Base-by-base conservation (phyloP, 2,888 invertebrate species). In the Microctonus hyperodae region DNA sequence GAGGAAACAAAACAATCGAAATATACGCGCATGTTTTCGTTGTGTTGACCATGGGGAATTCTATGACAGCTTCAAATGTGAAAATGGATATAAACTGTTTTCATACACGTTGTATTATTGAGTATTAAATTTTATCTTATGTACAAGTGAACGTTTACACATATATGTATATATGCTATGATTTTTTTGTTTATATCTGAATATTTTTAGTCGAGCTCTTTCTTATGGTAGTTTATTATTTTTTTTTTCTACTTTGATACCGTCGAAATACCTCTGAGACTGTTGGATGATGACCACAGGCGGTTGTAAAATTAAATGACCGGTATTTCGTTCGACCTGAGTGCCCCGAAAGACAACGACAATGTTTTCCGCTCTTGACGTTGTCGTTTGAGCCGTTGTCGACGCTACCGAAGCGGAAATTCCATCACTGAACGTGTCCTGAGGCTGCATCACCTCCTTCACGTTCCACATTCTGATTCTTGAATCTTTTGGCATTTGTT, bases 381-480 rank as follows among this genome's bases (percentile, higher is more conserved):
- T 53, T 25, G 62, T 55, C 53, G 51, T 61, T 65, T 62, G 65
- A 51, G 67, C 28, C 11, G 50, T 65, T 60, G 70, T 66, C 23
- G 73, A 65, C 50, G 28, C 68, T 20, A 48, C 22, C 10, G 79
- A 79, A 60, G 72, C 73, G 60, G 78, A 78, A 71, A 79, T 76
- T 31, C 77, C 76, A 66, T 72, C 66, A 25, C 69, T 63, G 25
- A 59, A 35, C 28, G 56, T 62, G 25, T 44, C 37, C 37, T n/a
- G n/a, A 16, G 50, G 55, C 44, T 33, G 69, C 62, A 35, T 58
- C 35, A 50, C 23, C 25, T 61, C 63, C 6, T 67, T 55, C 61
- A 73, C 74, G 62, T 75, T 72, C 79, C 79, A 79, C 55, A 71
- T 67, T 70, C 71, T 78, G 51, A 78, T 76, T 64, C 65, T 11